Percentiles rank a stretch among this genome's conserved stretches.
phyloP scores from a whole-genome alignment of 2,113 vertebrate genomes.

The Siniperca chuatsi region DNA sequence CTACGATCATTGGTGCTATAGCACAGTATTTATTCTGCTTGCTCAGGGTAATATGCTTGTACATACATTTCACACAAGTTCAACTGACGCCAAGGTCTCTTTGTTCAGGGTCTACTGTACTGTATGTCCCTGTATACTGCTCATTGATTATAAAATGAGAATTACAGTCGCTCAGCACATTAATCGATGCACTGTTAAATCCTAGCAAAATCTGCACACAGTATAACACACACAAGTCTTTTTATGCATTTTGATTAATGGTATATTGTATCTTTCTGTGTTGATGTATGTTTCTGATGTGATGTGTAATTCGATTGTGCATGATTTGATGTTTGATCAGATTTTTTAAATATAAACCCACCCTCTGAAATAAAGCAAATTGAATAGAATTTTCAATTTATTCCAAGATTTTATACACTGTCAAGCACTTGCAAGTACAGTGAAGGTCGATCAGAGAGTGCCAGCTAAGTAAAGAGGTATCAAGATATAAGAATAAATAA shows the following conservation, averaged over 20 bases:
- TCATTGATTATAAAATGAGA: background rate
- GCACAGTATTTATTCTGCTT: slow-evolving; percentile 25
- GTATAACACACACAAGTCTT: background rate
- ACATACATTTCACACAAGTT: background rate
- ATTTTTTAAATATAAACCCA: background rate
- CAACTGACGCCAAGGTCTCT: background rate
- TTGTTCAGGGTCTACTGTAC: background rate
- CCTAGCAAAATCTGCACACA: background rate
- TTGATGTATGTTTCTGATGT: background rate
- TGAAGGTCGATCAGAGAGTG: background rate
- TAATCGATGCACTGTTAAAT: background rate
- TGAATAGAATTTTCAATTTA: background rate
- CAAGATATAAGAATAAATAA: background rate
- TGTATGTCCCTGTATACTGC: background rate
- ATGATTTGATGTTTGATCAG: background rate
- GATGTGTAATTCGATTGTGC: background rate
- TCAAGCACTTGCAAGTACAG: background rate
- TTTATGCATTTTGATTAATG: background rate
- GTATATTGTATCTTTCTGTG: background rate
- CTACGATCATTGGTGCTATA: background rate
- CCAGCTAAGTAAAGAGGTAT: background rate
- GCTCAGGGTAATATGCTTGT: background rate
- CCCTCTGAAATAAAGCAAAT: background rate
- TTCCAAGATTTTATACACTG: background rate
- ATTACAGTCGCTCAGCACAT: background rate